Percentiles rank a stretch among this genome's conserved stretches.
These are phyloP conservation scores for Lutjanus erythropterus DNA, from an alignment of 2,113 vertebrate species.

Conservation along the genomic window DNA sequence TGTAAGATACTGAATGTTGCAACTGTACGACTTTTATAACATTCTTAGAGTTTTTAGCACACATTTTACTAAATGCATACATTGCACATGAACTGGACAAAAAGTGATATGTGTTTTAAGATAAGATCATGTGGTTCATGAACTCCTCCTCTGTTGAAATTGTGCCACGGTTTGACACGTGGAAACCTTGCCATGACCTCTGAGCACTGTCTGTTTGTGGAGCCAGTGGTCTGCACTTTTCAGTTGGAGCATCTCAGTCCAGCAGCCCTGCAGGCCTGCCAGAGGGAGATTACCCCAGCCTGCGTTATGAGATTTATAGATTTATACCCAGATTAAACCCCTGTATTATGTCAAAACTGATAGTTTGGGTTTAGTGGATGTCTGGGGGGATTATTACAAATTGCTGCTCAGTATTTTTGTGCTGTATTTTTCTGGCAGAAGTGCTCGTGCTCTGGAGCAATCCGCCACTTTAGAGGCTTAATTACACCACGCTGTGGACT, in stretches of 20 bases:
- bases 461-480: slow-evolving; percentile 79
- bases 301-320: slow-evolving; percentile 77
- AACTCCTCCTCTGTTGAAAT: slow-evolving; percentile 39
- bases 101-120: slow-evolving; percentile 3
- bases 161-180: slow-evolving; percentile 53
- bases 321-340: slow-evolving; percentile 80
- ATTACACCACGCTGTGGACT: slow-evolving; percentile 72
- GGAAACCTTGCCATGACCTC: slow-evolving; percentile 49
- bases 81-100: slow-evolving; percentile 32
- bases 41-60: slow-evolving; percentile 39
- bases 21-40: slow-evolving; percentile 45
- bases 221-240: slow-evolving; percentile 57
- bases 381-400: slow-evolving; percentile 80
- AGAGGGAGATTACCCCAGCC: slow-evolving; percentile 74
- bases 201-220: slow-evolving; percentile 42
- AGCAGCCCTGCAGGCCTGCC: slow-evolving; percentile 48
- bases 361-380: slow-evolving; percentile 79
- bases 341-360: slow-evolving; percentile 79
- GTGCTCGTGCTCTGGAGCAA: slow-evolving; percentile 64
- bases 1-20: slow-evolving; percentile 14
- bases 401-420: slow-evolving; percentile 76
- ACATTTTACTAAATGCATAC: slow-evolving; percentile 25
- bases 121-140: slow-evolving; percentile 27
- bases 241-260: slow-evolving; percentile 51
- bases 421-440: slow-evolving; percentile 60